Base-by-base conservation (phyloP, 64 coral and sea anemone genomes). In the Astreopora myriophthalma region DNA sequence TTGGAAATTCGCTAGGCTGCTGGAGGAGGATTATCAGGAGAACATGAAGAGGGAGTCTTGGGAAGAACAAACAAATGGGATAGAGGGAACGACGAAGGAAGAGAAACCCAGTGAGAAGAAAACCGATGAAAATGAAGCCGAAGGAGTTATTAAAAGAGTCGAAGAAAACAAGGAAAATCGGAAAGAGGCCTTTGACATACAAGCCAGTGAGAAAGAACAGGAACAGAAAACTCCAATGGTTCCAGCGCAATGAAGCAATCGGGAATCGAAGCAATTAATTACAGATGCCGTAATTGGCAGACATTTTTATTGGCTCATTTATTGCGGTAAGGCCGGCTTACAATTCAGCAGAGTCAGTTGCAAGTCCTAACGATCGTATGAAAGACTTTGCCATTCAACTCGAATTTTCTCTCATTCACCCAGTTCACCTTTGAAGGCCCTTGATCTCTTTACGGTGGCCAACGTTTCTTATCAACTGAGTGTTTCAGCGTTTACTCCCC, bases 11-110 rank as follows among this genome's bases (percentile, higher is more conserved):
- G 48, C 29, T 48, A 73, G 85, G 71, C 22, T 80, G 33, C 23
- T 87, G 22, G 87, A 92, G 44, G 75, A 91, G 14, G 63, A 89
- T 24, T 93, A 87, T 55, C 84, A 79, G 44, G 44, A 93, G 14
- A 79, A 32, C 25, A 83, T 91, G 79, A 64, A 4, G 8, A 23
- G 48, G 38, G 20, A 83, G 8, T 29, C 79, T 11, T 83, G 79
- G 79, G 79, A 83, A 20, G 55, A 83, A 25, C 33, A 83, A 83
- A 83, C 79, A 1, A 30, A 26, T 64, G 32, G 1, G 8, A 64
- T 34, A 36, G 57, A 10, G 32, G 30, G 37, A 38, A 33, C 6
- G 30, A 36, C 28, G 30, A 16, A 10, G 19, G 6, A 32, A 61
- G 8, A 34, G 52, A 37, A 23, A 77, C 8, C 2, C n/a, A 27